A percentile compares a stretch with the other conserved stretches of the same genome.
These are phyloP conservation scores for Eciton burchellii DNA, from an alignment of 1,140 invertebrate genomes.

Conservation along the genomic window DNA sequence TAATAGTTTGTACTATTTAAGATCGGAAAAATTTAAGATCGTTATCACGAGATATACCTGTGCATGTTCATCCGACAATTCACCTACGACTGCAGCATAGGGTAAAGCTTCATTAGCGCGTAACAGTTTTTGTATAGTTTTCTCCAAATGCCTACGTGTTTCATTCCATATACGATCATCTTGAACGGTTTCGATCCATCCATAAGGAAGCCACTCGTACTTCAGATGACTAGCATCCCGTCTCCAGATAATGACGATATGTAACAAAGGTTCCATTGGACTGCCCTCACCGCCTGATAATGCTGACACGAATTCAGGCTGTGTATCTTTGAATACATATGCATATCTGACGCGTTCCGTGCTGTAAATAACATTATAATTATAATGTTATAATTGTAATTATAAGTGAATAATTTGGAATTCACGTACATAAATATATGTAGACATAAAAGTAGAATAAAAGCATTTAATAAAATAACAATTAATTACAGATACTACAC, in stretches of 20 bases:
- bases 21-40: not conserved
- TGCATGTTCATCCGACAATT: constrained; percentile 86
- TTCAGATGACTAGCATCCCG: constrained; percentile 93
- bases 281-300: constrained; percentile 88
- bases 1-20: constrained; percentile 19
- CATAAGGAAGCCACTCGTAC: constrained; percentile 92
- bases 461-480: constrained; percentile 16
- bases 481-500: constrained; percentile 40
- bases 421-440: not conserved
- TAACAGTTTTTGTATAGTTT: constrained; percentile 90
- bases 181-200: constrained; percentile 82
- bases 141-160: constrained; percentile 90
- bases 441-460: not conserved
- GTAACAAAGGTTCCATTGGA: constrained; percentile 88
- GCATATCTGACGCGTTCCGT: constrained; percentile 92
- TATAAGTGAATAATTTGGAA: constrained; percentile 1
- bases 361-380: constrained; percentile 78
- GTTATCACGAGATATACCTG: constrained; percentile 74
- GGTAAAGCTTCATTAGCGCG: constrained; percentile 89
- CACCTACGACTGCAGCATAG: constrained; percentile 88
- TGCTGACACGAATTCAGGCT: constrained; percentile 92
- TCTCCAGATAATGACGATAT: constrained; percentile 96
- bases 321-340: constrained; percentile 94
- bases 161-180: constrained; percentile 89
- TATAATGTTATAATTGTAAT: no score